phyloP scores from a whole-genome alignment of 2,888 invertebrate species.

The Antheraea yamamai region DNA sequence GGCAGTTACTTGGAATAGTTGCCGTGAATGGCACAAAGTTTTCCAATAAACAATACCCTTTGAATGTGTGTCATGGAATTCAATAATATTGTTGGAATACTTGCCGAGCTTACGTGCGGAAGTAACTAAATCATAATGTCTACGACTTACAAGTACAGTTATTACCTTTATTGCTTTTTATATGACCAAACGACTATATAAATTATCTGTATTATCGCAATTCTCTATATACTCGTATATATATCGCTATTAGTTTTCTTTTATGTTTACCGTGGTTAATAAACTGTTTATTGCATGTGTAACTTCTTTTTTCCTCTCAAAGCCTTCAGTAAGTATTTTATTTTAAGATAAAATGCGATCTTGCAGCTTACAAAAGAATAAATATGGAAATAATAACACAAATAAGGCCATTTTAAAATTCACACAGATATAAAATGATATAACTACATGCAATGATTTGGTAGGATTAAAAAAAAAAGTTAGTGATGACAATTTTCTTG shows the following conservation, averaged over 20 bases:
- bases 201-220: neutral
- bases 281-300: neutral
- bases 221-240: too few relatives aligned
- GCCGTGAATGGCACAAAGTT: slow-evolving; percentile 42
- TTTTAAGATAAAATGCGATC: too few relatives aligned
- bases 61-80: slow-evolving; percentile 49
- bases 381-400: too few relatives aligned
- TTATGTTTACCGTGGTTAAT: neutral
- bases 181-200: neutral
- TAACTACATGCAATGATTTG: too few relatives aligned
- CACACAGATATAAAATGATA: too few relatives aligned
- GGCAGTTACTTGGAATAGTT: slow-evolving; percentile 33
- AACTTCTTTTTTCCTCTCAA: neutral
- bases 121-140: slow-evolving; percentile 13
- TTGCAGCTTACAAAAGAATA: too few relatives aligned
- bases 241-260: neutral
- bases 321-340: neutral
- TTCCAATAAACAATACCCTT: slow-evolving; percentile 50
- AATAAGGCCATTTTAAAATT: too few relatives aligned
- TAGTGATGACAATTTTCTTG: too few relatives aligned
- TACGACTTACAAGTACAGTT: slow-evolving; percentile 9
- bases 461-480: too few relatives aligned
- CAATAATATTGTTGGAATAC: slow-evolving; percentile 48
- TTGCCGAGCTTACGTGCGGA: slow-evolving; percentile 31
- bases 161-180: slow-evolving; percentile 8